These are phyloP conservation scores for Eurytoma adleriae DNA, from an alignment of 2,888 invertebrate species.

Conservation along the genomic window DNA sequence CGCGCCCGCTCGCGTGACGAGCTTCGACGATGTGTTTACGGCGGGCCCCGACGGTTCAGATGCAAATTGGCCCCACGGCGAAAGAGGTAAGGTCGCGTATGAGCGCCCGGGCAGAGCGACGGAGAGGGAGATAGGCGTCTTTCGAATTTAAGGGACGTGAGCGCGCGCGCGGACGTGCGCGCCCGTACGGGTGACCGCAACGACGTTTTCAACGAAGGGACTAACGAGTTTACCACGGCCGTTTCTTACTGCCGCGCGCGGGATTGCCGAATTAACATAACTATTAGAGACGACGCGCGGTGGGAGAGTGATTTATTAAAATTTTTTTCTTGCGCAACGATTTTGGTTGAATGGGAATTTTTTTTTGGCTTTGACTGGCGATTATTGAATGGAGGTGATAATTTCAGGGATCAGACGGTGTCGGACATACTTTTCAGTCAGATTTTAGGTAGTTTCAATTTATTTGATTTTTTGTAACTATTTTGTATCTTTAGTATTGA, in stretches of 20 bases:
- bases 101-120: not conserved
- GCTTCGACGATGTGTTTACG: constrained; percentile 37
- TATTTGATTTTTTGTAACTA: no score
- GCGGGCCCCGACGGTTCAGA: constrained; percentile 25
- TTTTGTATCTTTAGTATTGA: no score
- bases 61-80: constrained; percentile 27
- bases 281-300: no score
- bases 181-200: not conserved
- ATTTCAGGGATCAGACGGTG: no score
- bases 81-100: not conserved
- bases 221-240: no score
- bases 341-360: no score
- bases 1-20: constrained; percentile 26
- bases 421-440: no score
- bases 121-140: not conserved
- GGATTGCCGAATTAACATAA: not conserved
- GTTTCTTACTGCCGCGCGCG: not conserved
- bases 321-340: no score
- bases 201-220: not conserved
- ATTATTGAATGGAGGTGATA: not conserved
- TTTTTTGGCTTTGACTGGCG: not conserved
- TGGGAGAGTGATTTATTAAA: no score
- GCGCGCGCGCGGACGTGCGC: not conserved
- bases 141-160: constrained; percentile 14
- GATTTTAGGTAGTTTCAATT: no score